Percentiles rank a stretch among this genome's conserved stretches.
Conservation (phyloP, 2,113 vertebrate species). For the Tapirus terrestris region DNA sequence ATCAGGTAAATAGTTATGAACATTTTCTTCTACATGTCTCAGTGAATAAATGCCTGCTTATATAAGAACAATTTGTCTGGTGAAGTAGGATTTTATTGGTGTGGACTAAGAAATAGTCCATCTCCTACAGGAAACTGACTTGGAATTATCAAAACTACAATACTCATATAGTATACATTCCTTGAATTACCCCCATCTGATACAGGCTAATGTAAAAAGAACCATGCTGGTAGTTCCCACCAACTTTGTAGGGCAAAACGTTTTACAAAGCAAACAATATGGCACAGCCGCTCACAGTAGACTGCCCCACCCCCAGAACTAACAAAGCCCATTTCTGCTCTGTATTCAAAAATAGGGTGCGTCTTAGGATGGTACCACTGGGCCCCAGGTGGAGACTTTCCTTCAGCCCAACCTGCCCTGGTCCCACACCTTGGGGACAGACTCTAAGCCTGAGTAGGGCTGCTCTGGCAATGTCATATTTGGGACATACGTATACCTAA, state of each 20-base stretch:
- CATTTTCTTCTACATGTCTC: slow-evolving; percentile 14
- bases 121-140: background rate
- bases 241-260: background rate
- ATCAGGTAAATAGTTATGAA: background rate
- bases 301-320: background rate
- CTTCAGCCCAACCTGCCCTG: background rate
- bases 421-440: background rate
- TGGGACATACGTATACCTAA: background rate
- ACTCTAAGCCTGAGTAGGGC: background rate
- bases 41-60: background rate
- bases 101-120: background rate
- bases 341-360: background rate
- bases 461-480: background rate
- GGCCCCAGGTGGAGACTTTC: background rate
- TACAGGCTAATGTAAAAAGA: background rate
- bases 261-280: background rate
- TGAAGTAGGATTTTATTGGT: background rate
- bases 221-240: background rate
- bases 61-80: background rate
- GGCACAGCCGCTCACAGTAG: background rate
- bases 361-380: background rate
- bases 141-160: background rate
- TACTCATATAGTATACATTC: background rate
- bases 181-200: background rate
- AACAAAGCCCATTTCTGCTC: slow-evolving; percentile 11